These are phyloP conservation scores for Nymphalis urticae DNA, from an alignment of 2,888 invertebrate genomes.

Conservation along the genomic window DNA sequence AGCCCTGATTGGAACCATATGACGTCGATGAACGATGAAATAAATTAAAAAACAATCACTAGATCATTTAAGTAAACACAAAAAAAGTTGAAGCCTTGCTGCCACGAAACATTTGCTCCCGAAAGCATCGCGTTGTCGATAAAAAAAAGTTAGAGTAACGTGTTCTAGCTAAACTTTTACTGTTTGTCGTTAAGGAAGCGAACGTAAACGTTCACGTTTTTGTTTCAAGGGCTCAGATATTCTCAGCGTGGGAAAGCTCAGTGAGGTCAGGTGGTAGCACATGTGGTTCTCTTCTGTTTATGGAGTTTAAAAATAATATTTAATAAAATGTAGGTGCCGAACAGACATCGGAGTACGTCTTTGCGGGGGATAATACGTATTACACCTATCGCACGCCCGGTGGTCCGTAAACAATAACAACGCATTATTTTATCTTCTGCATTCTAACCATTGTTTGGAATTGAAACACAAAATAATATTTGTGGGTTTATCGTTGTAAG, in stretches of 20 bases:
- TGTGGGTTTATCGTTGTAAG: conserved; percentile 25
- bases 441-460: conserved; percentile 58
- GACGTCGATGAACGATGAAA: conserved; percentile 72
- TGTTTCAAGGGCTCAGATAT: conserved; percentile 60
- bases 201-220: conserved; percentile 67
- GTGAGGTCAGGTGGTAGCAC: conserved; percentile 77
- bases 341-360: conserved; percentile 54
- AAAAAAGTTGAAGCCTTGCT: conserved; percentile 72
- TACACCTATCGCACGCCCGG: conserved; percentile 54
- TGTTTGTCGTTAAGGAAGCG: conserved; percentile 52
- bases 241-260: conserved; percentile 76
- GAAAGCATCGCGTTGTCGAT: conserved; percentile 53
- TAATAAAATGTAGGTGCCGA: conserved; percentile 64
- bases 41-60: conserved; percentile 81
- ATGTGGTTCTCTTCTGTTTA: conserved; percentile 76
- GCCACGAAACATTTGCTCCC: conserved; percentile 72
- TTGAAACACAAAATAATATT: conserved; percentile 40
- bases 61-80: conserved; percentile 78
- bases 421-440: conserved; percentile 63
- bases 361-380: conserved; percentile 69
- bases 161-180: conserved; percentile 44
- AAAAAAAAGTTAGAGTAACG: conserved; percentile 31
- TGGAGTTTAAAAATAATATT: conserved; percentile 77
- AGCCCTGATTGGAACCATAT: conserved; percentile 78
- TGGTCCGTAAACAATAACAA: conserved; percentile 77